phyloP scores from a whole-genome alignment of 2,797 vertebrate species.

The Petrocephalus schoutedeni region DNA sequence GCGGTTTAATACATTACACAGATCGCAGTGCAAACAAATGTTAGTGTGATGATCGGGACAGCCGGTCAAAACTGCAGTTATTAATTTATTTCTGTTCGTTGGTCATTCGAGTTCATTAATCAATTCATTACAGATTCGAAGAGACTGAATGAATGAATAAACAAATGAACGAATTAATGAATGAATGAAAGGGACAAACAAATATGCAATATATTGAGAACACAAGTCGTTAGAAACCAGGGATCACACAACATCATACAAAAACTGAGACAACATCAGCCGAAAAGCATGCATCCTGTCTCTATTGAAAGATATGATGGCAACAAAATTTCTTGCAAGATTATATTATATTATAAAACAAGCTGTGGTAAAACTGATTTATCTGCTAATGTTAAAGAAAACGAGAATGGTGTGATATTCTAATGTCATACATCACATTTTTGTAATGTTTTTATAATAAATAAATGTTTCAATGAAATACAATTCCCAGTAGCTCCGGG shows the following conservation, averaged over 20 bases:
- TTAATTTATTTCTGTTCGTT: neutral
- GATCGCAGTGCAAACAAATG: neutral
- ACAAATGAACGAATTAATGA: neutral
- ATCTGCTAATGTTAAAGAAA: constrained; percentile 10
- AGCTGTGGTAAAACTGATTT: constrained; percentile 24
- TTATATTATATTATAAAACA: constrained; percentile 18
- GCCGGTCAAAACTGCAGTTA: neutral
- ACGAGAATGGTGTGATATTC: constrained; percentile 7
- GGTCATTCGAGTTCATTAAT: neutral
- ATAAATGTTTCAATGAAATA: constrained; percentile 22
- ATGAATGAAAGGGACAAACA: neutral
- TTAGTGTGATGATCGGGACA: neutral
- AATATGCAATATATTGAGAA: neutral
- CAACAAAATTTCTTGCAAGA: constrained; percentile 12
- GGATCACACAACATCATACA: neutral
- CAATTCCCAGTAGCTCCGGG: constrained; percentile 14
- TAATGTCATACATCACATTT: constrained; percentile 23
- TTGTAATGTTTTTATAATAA: constrained; percentile 11
- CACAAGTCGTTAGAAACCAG: neutral
- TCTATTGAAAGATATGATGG: neutral
- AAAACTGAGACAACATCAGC: neutral
- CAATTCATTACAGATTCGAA: neutral
- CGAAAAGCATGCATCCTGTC: neutral
- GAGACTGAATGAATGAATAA: neutral
- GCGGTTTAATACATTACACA: neutral